These are phyloP conservation scores for Lepidurus couesii DNA, from an alignment of 1,140 invertebrate genomes.

Conservation along the genomic window DNA sequence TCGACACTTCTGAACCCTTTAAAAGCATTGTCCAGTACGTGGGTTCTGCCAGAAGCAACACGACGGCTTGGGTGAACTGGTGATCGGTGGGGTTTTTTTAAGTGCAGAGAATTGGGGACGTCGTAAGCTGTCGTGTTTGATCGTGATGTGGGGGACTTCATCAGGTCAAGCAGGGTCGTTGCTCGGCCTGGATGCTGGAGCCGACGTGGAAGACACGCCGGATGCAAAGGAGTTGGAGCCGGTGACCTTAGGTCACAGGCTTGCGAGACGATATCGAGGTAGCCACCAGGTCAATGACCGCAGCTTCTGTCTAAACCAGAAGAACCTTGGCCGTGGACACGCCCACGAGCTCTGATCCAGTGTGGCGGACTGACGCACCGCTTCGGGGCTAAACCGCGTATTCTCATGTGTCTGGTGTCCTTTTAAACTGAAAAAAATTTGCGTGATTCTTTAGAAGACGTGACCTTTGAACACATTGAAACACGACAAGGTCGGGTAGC, in stretches of 20 bases:
- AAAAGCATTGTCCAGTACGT: no score
- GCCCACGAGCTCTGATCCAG: background rate
- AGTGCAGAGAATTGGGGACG: background rate
- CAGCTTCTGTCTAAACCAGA: background rate
- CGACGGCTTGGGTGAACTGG: background rate
- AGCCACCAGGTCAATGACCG: background rate
- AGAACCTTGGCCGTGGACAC: background rate
- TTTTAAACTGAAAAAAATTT: background rate
- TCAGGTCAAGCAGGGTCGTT: slow-evolving; percentile 28
- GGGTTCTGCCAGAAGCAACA: no score
- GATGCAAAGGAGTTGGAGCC: slow-evolving; percentile 32
- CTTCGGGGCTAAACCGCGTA: no score
- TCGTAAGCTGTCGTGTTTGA: background rate
- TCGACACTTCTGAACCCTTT: background rate
- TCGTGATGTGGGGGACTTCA: slow-evolving; percentile 35
- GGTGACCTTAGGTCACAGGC: slow-evolving; percentile 26
- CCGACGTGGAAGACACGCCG: slow-evolving; percentile 35
- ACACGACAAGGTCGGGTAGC: background rate
- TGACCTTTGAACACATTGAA: background rate
- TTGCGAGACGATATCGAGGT: background rate
- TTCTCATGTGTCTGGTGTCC: background rate
- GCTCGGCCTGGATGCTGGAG: slow-evolving; percentile 31
- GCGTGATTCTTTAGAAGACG: background rate
- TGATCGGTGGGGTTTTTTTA: background rate
- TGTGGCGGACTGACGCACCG: background rate